These are phyloP conservation scores for Chlamydotis undulata DNA, from an alignment of 2,113 vertebrate genomes.

Conservation along the genomic window DNA sequence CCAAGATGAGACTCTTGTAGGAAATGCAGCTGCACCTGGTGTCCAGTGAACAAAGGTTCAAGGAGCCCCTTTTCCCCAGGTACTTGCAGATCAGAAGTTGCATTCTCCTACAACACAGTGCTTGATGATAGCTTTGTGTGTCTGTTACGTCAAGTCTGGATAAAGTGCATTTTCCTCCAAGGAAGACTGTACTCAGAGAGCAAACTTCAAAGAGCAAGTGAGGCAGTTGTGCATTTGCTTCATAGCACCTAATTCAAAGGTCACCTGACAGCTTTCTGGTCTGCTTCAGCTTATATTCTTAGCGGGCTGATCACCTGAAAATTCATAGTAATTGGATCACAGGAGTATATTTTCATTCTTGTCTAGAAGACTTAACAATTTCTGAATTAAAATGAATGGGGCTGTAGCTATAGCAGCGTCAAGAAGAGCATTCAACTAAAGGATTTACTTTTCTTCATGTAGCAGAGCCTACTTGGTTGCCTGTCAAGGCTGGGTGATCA, in stretches of 20 bases:
- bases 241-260: background rate
- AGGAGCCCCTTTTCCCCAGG: background rate
- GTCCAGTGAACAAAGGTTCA: rapidly evolving
- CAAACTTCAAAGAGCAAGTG: background rate
- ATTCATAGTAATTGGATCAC: background rate
- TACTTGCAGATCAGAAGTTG: background rate
- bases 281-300: background rate
- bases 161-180: background rate
- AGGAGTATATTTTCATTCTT: background rate
- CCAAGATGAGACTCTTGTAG: rapidly evolving
- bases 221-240: background rate
- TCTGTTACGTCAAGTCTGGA: background rate
- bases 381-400: background rate
- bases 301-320: background rate
- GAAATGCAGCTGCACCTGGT: background rate
- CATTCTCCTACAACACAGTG: background rate
- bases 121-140: background rate
- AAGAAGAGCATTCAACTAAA: background rate
- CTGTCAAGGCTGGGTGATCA: constrained; percentile 10
- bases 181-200: background rate
- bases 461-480: background rate
- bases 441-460: background rate
- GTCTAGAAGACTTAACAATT: background rate
- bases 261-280: background rate
- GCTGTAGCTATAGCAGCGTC: rapidly evolving